Conservation (phyloP, 1,140 invertebrate genomes). For the Drosophila seguyi region DNA sequence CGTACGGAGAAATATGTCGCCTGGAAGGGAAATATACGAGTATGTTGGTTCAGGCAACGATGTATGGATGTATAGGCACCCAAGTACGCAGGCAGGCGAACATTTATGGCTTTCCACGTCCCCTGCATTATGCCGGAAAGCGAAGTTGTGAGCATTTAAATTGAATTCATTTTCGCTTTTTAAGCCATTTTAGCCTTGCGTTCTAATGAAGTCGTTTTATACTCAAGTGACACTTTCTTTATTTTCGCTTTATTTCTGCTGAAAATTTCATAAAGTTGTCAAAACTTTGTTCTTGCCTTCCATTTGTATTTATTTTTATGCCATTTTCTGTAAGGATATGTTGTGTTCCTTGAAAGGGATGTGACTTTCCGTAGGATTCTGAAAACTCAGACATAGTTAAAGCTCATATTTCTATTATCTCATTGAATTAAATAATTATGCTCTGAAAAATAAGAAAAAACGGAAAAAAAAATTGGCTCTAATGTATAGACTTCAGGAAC, state of each 20-base stretch:
- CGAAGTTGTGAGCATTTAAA: constrained; percentile 2
- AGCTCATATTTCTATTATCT: neutral
- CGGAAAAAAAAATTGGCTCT: neutral
- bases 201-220: constrained; percentile 18
- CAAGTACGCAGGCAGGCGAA: neutral
- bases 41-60: neutral
- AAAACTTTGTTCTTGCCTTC: constrained; percentile 27
- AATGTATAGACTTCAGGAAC: too few species aligned
- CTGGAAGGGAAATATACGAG: too few species aligned
- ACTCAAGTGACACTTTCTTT: constrained; percentile 30
- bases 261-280: constrained; percentile 40
- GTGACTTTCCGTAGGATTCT: neutral
- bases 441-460: neutral
- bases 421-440: neutral
- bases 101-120: constrained; percentile 1
- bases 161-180: neutral
- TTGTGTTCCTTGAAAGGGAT: too few species aligned
- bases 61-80: neutral
- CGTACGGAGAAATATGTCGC: too few species aligned
- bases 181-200: constrained; percentile 6
- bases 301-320: constrained; percentile 29
- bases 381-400: too few species aligned
- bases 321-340: neutral
- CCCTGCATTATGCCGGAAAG: neutral
- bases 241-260: neutral